Conservation (phyloP, 2,888 invertebrate species). For the Xestoiulus laeticollis region DNA sequence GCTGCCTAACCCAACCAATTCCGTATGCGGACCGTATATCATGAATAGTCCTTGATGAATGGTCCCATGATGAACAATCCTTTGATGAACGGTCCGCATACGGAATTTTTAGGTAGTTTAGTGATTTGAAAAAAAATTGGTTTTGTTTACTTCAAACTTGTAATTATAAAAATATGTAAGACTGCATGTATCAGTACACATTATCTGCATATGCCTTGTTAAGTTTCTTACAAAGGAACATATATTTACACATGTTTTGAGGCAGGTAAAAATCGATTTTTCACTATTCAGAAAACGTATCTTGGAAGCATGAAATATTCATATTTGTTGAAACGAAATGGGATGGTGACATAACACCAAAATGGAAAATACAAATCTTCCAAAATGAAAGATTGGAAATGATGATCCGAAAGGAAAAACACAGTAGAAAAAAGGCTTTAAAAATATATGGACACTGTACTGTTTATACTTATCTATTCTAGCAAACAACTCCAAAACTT, state of each 20-base stretch:
- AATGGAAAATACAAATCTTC: constrained; percentile 19
- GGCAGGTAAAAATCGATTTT: constrained; percentile 44
- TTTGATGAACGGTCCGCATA: too few relatives aligned
- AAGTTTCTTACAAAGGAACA: neutral
- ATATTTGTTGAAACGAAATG: constrained; percentile 5
- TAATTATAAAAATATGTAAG: too few relatives aligned
- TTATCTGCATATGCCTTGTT: constrained; percentile 23
- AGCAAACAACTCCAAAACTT: neutral
- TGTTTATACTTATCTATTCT: neutral
- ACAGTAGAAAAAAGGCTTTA: neutral
- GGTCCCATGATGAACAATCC: too few relatives aligned
- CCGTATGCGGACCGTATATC: too few relatives aligned
- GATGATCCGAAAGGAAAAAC: too few relatives aligned
- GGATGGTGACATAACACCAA: constrained; percentile 39
- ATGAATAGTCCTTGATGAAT: too few relatives aligned
- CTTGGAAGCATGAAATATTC: constrained; percentile 46
- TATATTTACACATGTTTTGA: constrained; percentile 40
- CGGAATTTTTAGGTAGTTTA: too few relatives aligned
- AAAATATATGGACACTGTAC: neutral
- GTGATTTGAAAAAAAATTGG: too few relatives aligned
- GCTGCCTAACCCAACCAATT: too few relatives aligned
- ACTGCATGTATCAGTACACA: too few relatives aligned
- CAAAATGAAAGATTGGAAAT: too few relatives aligned
- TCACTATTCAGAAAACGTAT: constrained; percentile 40
- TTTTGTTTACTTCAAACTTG: too few relatives aligned